A percentile compares a stretch with the other conserved stretches of the same genome.
phyloP scores from a whole-genome alignment of 1,140 invertebrate species.

The Phocides pigmalion region DNA sequence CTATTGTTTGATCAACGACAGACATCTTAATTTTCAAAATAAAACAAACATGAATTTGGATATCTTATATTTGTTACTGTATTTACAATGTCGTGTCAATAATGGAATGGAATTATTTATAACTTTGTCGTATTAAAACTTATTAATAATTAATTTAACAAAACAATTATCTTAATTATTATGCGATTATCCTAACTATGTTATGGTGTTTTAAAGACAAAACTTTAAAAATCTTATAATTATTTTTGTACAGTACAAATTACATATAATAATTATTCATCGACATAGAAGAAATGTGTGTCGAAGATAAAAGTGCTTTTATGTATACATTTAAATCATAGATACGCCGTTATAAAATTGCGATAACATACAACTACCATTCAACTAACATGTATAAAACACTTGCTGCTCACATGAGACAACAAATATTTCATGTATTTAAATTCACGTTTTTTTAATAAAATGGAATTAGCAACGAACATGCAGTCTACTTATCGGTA shows the following conservation, averaged over 20 bases:
- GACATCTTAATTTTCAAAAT: too few relatives aligned
- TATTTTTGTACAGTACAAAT: slow-evolving; percentile 8
- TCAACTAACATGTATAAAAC: too few relatives aligned
- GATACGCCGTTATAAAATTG: too few relatives aligned
- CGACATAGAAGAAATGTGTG: not conserved
- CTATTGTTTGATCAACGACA: not conserved
- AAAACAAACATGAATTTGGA: slow-evolving; percentile 3
- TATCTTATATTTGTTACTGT: slow-evolving; percentile 18
- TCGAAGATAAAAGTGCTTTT: too few relatives aligned
- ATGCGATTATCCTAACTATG: slow-evolving; percentile 1
- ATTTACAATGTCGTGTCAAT: slow-evolving; percentile 14
- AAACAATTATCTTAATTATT: slow-evolving; percentile 14
- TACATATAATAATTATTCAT: not conserved
- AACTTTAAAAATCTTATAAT: slow-evolving; percentile 16
- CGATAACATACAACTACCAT: too few relatives aligned
- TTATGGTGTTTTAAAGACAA: slow-evolving; percentile 2
- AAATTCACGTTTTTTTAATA: too few relatives aligned
- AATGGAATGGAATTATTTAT: slow-evolving; percentile 5
- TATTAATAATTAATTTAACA: slow-evolving; percentile 15
- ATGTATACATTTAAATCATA: too few relatives aligned
- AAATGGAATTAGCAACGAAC: too few relatives aligned
- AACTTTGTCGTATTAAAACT: slow-evolving; percentile 10
- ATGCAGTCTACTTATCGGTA: too few relatives aligned
- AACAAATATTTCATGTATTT: too few relatives aligned
- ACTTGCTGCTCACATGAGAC: too few relatives aligned